These are phyloP conservation scores for Gari tellinella DNA, from an alignment of 2,888 invertebrate genomes.

Conservation along the genomic window DNA sequence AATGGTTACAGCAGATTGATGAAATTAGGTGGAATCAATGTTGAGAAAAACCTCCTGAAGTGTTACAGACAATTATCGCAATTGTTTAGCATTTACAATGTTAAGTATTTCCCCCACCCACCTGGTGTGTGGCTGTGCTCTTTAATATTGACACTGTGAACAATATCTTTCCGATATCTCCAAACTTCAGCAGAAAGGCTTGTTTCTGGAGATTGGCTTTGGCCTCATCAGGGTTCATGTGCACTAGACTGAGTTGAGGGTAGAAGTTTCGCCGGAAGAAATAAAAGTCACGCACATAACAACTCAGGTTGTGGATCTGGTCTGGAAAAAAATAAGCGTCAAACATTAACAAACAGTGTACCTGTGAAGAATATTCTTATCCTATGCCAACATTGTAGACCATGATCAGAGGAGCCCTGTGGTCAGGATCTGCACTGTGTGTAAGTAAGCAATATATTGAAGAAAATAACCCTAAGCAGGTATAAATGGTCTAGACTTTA, in stretches of 20 bases:
- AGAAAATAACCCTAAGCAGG: too few species aligned
- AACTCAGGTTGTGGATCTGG: slow-evolving; percentile 97
- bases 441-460: too few species aligned
- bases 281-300: slow-evolving; percentile 97
- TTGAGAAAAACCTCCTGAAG: too few species aligned
- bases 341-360: too few species aligned
- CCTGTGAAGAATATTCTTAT: too few species aligned
- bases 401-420: too few species aligned
- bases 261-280: slow-evolving; percentile 98
- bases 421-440: not conserved
- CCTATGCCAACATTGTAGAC: too few species aligned
- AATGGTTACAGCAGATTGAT: too few species aligned
- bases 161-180: slow-evolving; percentile 96
- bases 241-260: slow-evolving; percentile 96
- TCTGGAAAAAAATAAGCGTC: slow-evolving; percentile 86
- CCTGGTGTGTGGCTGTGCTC: slow-evolving; percentile 78
- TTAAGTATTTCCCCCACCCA: not conserved
- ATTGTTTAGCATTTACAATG: too few species aligned
- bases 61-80: too few species aligned
- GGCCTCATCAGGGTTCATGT: slow-evolving; percentile 96
- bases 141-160: slow-evolving; percentile 83
- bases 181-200: slow-evolving; percentile 96
- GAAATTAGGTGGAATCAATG: not conserved
- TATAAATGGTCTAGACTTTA: too few species aligned
- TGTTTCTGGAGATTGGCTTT: slow-evolving; percentile 90